Evolutionary conservation across 1,140 invertebrate species (phyloP), one percentile per base, ranked within the genome.

Genomic region (Phthorimaea operculella): DNA sequence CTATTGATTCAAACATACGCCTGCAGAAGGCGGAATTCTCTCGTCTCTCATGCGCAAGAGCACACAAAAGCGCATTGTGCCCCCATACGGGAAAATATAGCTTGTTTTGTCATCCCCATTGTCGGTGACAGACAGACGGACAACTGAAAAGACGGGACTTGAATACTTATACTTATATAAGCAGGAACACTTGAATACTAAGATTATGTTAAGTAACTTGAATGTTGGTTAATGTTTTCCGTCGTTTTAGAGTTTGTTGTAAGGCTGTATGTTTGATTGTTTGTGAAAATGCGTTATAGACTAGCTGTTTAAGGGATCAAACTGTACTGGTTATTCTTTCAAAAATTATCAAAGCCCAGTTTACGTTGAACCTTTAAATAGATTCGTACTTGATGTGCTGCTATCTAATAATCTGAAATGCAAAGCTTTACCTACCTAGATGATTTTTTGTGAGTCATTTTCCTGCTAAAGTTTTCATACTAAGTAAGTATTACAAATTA

Each of bases 1-100:
- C 21, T 28, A 28, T 6, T 6, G 6, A 28, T 28, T 28, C 21
- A 28, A 28, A 28, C 2, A 28, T 28, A 28, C 21, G 21, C 21
- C 21, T 28, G 2, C 21, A 28, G 21, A 28, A 28, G 21, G 21
- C 21, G 21, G 21, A 28, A 28, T 28, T 28, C 21, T 28, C 21
- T 28, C 21, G 21, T 4, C 21, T 4, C 21, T 28, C 63, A 63
- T 59, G 62, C 64, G 60, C 53, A 42, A 18, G 50, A 48, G 51
- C 57, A 18, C 49, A 83, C 74, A 83, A 79, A 75, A 70, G 45
- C 18, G 48, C 63, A 77, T 79, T 81, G 77, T 83, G 65, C 69
- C 70, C 76, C 68, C 71, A 80, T 81, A 83, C 79, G 77, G 80
- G 78, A 81, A 83, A 80, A 83, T 79, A 83, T 79, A 60, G 66